These are phyloP conservation scores for Perognathus longimembris DNA, from an alignment of 2,113 vertebrate species.

Conservation along the genomic window DNA sequence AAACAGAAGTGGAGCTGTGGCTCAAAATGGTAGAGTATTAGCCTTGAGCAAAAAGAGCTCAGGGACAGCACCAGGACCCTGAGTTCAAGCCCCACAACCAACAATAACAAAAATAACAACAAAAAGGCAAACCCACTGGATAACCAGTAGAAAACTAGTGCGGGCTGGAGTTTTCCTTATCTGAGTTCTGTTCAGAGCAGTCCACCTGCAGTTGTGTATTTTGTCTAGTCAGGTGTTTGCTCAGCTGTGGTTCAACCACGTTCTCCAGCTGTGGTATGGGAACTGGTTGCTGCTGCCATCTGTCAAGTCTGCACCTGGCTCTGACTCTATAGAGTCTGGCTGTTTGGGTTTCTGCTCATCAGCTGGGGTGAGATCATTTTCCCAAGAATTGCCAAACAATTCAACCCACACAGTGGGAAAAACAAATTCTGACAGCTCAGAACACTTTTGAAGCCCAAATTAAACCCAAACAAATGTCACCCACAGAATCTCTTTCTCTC, in stretches of 20 bases:
- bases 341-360: constrained; percentile 32
- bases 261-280: background rate
- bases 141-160: background rate
- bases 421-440: constrained; percentile 47
- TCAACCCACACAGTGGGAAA: constrained; percentile 21
- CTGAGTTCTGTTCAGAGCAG: background rate
- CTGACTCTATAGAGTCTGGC: constrained; percentile 53
- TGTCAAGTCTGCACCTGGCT: constrained; percentile 43
- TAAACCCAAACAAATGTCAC: constrained; percentile 63
- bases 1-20: too few species aligned
- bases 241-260: background rate
- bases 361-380: constrained; percentile 48
- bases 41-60: too few species aligned
- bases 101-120: too few species aligned
- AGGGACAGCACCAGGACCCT: too few species aligned
- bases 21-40: too few species aligned
- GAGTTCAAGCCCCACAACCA: too few species aligned
- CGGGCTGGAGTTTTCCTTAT: background rate
- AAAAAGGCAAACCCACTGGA: background rate
- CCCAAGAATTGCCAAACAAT: background rate
- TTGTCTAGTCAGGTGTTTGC: background rate
- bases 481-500: background rate
- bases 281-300: background rate
- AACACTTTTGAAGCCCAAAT: constrained; percentile 63
- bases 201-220: background rate